Evolutionary conservation across 2,888 invertebrate genomes (phyloP), one percentile per base, ranked within the genome.

Genomic region (Sarcophaga rosellei): DNA sequence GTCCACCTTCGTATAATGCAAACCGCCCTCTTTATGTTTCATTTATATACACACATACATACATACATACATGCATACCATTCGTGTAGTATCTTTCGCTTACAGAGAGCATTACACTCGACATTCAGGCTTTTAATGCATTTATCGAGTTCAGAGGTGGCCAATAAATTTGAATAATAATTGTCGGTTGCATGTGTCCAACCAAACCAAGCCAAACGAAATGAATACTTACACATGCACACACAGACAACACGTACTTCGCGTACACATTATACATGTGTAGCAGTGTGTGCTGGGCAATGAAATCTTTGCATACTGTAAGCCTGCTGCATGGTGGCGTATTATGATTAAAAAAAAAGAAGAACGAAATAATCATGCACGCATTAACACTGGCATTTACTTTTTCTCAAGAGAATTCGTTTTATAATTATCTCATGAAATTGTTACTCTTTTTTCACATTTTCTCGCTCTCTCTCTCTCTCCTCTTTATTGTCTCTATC

Each of bases 91-190:
- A 47, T 47, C 47, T 47, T 47, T 47, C 82, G 83, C 91, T 89
- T 90, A 92, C 47, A 47, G 47, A 11, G 15, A 15, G 47, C 47
- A 15, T 47, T 90, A 92, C 35, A 35, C 35, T 35, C 35, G 35
- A 35, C 35, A 35, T 35, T 35, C 35, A 35, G 35, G 35, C 35
- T 35, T 35, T 35, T 92, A 92, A 92, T 92, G 91, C 91, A 92
- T 92, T 91, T 91, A 90, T 90, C 90, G 89, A 89, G 92, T 90
- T 92, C 92, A 92, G 90, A 92, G 91, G 91, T 92, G 92, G 90
- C 91, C 90, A 92, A 91, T 91, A 91, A 92, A 91, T 91, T 92
- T 91, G 92, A 92, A 91, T 92, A 91, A 92, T 91, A 91, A 92
- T 91, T 92, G 90, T 90, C 92, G 88, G 89, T 88, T 90, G 90